Evolutionary conservation across 2,888 invertebrate genomes (phyloP).

Genomic region (Nemoura dubitans): DNA sequence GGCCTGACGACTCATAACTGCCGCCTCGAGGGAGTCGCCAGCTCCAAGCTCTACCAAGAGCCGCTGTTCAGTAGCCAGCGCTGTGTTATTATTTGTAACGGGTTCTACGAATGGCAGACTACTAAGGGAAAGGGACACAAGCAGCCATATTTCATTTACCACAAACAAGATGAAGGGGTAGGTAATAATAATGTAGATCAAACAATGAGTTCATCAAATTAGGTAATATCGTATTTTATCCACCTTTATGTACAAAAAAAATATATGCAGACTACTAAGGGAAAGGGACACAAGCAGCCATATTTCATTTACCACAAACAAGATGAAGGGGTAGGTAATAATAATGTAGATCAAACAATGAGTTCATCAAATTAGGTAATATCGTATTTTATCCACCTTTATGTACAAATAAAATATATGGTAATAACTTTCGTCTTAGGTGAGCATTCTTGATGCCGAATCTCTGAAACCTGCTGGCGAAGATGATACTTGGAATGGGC

Average conservation of each 20-base stretch:
- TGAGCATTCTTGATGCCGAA: constrained; percentile 12
- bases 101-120: constrained; percentile 85
- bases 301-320: constrained; percentile 78
- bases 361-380: no score
- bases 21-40: constrained; percentile 73
- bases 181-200: no score
- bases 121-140: constrained; percentile 65
- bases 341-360: no score
- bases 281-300: constrained; percentile 69
- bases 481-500: constrained; percentile 68
- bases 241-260: not conserved
- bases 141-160: constrained; percentile 79
- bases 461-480: constrained; percentile 58
- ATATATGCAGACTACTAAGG: constrained; percentile 75
- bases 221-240: no score
- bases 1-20: constrained; percentile 81
- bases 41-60: constrained; percentile 75
- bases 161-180: constrained; percentile 65
- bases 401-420: no score
- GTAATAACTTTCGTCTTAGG: not conserved
- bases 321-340: constrained; percentile 56
- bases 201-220: no score
- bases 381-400: no score
- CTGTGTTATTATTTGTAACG: constrained; percentile 81
- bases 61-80: constrained; percentile 75